phyloP scores from a whole-genome alignment of 2,113 vertebrate species.

The Phainopepla nitens region DNA sequence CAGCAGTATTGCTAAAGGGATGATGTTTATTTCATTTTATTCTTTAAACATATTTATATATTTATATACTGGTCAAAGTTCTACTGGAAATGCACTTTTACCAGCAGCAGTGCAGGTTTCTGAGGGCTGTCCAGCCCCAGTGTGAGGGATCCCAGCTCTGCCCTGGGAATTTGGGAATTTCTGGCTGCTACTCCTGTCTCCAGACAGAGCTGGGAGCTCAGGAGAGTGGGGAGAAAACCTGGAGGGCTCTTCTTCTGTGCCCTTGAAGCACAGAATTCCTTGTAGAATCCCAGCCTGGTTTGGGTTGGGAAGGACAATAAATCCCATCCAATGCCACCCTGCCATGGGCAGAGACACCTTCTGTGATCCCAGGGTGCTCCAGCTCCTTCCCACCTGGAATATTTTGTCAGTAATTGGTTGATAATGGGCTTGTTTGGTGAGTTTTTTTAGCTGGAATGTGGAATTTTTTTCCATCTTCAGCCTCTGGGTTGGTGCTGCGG shows the following conservation, averaged over 20 bases:
- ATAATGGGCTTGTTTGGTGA: not conserved
- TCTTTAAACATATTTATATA: not conserved
- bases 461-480: not conserved
- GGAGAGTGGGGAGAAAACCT: accelerated
- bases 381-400: not conserved
- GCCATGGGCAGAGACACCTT: not conserved
- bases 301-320: not conserved
- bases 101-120: not conserved
- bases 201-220: not conserved
- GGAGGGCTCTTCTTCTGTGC: not conserved
- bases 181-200: not conserved
- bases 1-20: not conserved
- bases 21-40: not conserved
- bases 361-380: not conserved
- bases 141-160: not conserved
- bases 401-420: not conserved
- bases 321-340: not conserved
- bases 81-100: not conserved
- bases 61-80: not conserved
- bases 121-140: no score
- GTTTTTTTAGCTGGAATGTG: not conserved
- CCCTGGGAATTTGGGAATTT: not conserved
- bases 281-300: not conserved
- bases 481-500: not conserved
- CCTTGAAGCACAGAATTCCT: not conserved